Base-by-base conservation (phyloP, 2,797 vertebrate species). In the Syngnathus rostellatus region DNA sequence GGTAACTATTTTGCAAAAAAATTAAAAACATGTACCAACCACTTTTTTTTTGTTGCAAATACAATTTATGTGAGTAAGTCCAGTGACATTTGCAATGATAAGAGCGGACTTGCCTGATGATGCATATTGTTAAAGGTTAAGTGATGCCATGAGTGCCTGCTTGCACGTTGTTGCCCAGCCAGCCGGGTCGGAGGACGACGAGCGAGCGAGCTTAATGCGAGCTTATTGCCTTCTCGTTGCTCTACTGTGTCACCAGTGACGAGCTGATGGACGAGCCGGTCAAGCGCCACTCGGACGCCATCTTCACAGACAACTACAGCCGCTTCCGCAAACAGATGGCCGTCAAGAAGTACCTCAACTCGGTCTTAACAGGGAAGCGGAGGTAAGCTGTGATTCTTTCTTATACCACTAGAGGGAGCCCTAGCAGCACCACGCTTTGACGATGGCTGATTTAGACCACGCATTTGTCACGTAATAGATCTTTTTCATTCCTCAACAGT, bases 221-320 rank as follows among this genome's bases (percentile, higher is more conserved):
- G 31, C 31, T 3, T 17, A 21, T 25, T 46, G 43, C 10, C 38
- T 38, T 23, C 21, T 63, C 40, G 40, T n/a, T 61, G 2, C 62
- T 54, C 23, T 17, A 67, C 63, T 54, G 0, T 62, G 31, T 21
- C 1, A n/a, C 31, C 75, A 92, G 93, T 82, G 85, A 87, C 59
- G 92, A 90, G 76, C 80, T 92, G 79, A 86, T 92, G 81, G 94
- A 93, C 10, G 92, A 93, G 68, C 93, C 92, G 37, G 90, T 92
- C 71, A 99, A 98, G 81, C 95, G 96, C 39, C 96, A 99, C 79
- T 94, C 95, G 38, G 97, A 99, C 1, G 95, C 94, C 23, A 90
- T 98, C 82, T 99, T 98, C 72, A 98, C 96, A 17, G 94, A 98
- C 90, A 96, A 94, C 85, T 98, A 98, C 84, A 97, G 94, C 67